phyloP scores from a whole-genome alignment of 2,797 vertebrate species.

The Apodemus agrarius region DNA sequence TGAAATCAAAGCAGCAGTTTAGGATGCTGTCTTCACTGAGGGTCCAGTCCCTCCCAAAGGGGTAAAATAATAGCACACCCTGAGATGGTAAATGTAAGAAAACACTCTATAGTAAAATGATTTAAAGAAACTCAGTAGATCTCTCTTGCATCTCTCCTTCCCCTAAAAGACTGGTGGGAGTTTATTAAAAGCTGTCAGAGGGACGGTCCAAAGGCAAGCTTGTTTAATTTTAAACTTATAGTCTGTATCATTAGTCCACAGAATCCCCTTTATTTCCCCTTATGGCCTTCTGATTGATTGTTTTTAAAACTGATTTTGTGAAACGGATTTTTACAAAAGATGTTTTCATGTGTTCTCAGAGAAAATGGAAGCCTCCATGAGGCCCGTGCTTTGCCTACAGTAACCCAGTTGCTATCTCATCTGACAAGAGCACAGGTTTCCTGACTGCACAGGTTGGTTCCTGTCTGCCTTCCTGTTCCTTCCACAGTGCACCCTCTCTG shows the following conservation, averaged over 20 bases:
- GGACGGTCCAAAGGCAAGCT: constrained; percentile 41
- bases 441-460: neutral
- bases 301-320: constrained; percentile 10
- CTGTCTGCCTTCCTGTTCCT: neutral
- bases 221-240: constrained; percentile 55
- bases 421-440: neutral
- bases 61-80: constrained; percentile 5
- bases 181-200: constrained; percentile 69
- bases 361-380: neutral
- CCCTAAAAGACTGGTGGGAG: neutral
- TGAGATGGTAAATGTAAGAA: neutral
- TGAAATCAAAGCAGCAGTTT: constrained; percentile 45
- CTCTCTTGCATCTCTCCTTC: neutral
- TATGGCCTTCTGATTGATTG: constrained; percentile 27
- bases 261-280: neutral
- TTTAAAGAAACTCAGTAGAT: constrained; percentile 25
- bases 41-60: neutral
- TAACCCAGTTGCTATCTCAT: neutral
- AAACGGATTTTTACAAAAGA: neutral
- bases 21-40: neutral
- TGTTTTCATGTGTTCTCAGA: neutral
- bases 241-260: neutral
- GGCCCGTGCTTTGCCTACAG: neutral
- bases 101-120: constrained; percentile 2
- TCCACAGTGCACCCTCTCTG: neutral